Conservation (phyloP, 2,113 vertebrate species). For the Erythrocercus mccallii region DNA sequence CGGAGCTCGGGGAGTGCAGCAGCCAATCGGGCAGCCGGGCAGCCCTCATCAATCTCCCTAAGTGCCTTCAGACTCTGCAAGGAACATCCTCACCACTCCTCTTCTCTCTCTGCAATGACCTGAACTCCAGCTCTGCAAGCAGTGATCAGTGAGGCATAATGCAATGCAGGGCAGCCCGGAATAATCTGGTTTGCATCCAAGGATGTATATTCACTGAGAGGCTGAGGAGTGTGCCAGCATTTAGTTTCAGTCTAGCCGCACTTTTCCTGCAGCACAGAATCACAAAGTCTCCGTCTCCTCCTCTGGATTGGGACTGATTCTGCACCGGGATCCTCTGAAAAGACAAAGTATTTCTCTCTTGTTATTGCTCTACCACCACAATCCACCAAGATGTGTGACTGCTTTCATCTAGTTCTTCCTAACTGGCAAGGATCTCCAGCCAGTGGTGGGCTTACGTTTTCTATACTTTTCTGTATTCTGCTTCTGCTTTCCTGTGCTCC, state of each 20-base stretch:
- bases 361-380: slow-evolving; percentile 42
- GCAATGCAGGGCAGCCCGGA: slow-evolving; percentile 67
- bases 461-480: slow-evolving; percentile 68
- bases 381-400: slow-evolving; percentile 93
- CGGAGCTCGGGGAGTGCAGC: background rate
- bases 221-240: slow-evolving; percentile 71
- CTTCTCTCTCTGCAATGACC: slow-evolving; percentile 64
- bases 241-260: slow-evolving; percentile 71
- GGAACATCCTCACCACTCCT: slow-evolving; percentile 51
- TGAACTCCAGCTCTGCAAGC: slow-evolving; percentile 73
- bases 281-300: slow-evolving; percentile 54
- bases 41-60: slow-evolving; percentile 49
- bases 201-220: slow-evolving; percentile 74
- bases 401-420: slow-evolving; percentile 96
- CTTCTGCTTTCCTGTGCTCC: slow-evolving; percentile 63
- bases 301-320: slow-evolving; percentile 53
- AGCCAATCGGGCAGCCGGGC: slow-evolving; percentile 58
- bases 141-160: slow-evolving; percentile 71
- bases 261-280: slow-evolving; percentile 65
- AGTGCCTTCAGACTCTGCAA: slow-evolving; percentile 19
- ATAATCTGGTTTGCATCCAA: slow-evolving; percentile 78
- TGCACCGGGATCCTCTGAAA: slow-evolving; percentile 54
- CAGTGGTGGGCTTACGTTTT: slow-evolving; percentile 87
- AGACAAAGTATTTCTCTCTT: slow-evolving; percentile 50
- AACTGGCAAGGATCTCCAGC: slow-evolving; percentile 94